phyloP scores from a whole-genome alignment of 2,888 invertebrate species.

The Orthonevra nobilis region DNA sequence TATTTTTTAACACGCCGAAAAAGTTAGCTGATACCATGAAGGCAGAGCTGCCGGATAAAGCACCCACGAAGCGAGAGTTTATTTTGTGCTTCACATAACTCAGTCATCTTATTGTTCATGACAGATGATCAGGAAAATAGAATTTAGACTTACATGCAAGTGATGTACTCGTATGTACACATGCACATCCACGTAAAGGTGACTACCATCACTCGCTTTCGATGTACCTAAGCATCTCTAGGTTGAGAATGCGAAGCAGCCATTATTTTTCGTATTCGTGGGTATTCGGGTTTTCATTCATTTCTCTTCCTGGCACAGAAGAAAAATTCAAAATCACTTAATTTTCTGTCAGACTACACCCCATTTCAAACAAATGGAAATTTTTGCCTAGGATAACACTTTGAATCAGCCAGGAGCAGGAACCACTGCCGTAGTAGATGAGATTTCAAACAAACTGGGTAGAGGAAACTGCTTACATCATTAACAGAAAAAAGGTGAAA shows the following conservation, averaged over 20 bases:
- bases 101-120: conserved; percentile 67
- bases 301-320: conserved; percentile 1
- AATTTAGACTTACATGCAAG: conserved; percentile 41
- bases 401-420: conserved; percentile 20
- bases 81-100: conserved; percentile 69
- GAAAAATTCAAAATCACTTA: conserved; percentile 69
- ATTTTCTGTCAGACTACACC: conserved; percentile 63
- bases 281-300: conserved; percentile 28
- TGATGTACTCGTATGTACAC: conserved; percentile 2
- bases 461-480: conserved; percentile 53
- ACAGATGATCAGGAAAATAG: conserved; percentile 70
- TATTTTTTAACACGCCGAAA: not conserved
- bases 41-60: conserved; percentile 29
- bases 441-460: conserved; percentile 8
- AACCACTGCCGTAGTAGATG: not conserved
- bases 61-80: conserved; percentile 63
- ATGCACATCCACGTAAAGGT: conserved; percentile 24
- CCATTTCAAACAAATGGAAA: conserved; percentile 62
- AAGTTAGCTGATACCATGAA: conserved; percentile 21
- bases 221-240: not conserved
- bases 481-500: conserved; percentile 66
- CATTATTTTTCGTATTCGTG: conserved; percentile 45
- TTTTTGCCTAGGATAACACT: conserved; percentile 19
- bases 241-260: conserved; percentile 25
- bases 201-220: conserved; percentile 16